Percentiles rank a stretch among this genome's conserved stretches.
Conservation (phyloP, 2,113 vertebrate genomes). For the Leiothrix lutea region DNA sequence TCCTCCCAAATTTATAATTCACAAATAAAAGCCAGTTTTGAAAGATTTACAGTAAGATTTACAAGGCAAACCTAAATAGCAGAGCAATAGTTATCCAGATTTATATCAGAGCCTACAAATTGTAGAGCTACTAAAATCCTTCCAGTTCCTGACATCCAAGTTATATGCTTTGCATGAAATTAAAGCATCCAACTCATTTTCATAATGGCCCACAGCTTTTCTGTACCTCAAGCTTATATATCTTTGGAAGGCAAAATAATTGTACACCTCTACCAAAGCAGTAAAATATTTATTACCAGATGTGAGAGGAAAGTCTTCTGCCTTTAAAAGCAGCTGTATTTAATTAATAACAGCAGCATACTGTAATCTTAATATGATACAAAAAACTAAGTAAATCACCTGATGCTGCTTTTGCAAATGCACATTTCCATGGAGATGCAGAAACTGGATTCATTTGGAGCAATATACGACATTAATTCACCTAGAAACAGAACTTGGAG, state of each 20-base stretch:
- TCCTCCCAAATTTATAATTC: background rate
- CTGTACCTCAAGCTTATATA: background rate
- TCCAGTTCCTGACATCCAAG: background rate
- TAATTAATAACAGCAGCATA: background rate
- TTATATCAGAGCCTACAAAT: background rate
- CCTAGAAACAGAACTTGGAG: background rate
- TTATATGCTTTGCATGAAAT: conserved; percentile 16
- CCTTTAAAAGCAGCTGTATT: background rate
- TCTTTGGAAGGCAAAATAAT: background rate
- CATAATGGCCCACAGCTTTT: background rate
- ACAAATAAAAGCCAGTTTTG: background rate
- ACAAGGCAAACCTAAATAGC: background rate
- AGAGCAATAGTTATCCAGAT: background rate
- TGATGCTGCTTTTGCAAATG: background rate
- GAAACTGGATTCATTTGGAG: background rate
- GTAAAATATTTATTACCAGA: background rate
- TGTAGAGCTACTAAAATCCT: conserved; percentile 1
- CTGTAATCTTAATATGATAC: background rate
- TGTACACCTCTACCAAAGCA: background rate
- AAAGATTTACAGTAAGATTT: background rate
- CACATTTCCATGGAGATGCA: background rate
- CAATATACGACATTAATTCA: background rate
- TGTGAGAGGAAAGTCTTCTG: background rate
- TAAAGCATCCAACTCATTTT: conserved; percentile 10
- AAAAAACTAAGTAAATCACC: background rate